Percentiles rank a stretch among this genome's conserved stretches.
Evolutionary conservation across 2,797 vertebrate genomes (phyloP).

Genomic region (Malacoctenus gilli): DNA sequence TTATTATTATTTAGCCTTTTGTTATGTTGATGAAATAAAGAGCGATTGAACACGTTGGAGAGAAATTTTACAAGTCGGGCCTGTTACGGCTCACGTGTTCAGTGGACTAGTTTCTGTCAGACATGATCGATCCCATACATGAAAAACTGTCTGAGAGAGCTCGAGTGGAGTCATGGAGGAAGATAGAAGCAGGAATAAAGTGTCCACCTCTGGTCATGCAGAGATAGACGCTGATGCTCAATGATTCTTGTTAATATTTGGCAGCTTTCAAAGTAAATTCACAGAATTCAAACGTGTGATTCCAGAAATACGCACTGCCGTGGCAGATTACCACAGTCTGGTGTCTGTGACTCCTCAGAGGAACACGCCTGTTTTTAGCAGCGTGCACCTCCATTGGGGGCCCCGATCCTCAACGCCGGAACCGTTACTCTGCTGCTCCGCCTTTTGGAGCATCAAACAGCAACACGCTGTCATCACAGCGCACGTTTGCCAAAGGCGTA

Average conservation of each 20-base stretch:
- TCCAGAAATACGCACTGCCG: too few species aligned
- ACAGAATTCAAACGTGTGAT: too few species aligned
- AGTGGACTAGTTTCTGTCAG: too few species aligned
- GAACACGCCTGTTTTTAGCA: slow-evolving; percentile 12
- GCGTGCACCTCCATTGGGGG: slow-evolving; percentile 1
- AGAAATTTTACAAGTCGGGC: neutral
- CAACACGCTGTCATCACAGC: slow-evolving; percentile 17
- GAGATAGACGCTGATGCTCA: too few species aligned
- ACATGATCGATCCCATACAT: too few species aligned
- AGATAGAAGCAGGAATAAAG: too few species aligned
- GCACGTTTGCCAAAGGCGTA: slow-evolving; percentile 17
- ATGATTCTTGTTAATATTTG: too few species aligned
- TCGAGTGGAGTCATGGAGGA: too few species aligned
- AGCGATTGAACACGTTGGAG: neutral
- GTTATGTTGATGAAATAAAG: neutral
- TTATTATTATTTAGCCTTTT: neutral
- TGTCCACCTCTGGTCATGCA: too few species aligned
- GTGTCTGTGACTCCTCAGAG: slow-evolving; percentile 15
- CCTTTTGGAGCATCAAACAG: too few species aligned
- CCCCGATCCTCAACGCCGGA: neutral
- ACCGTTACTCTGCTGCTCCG: neutral
- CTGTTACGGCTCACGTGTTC: neutral
- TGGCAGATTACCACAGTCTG: slow-evolving; percentile 19
- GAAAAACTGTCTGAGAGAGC: too few species aligned
- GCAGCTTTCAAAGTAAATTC: too few species aligned